Base-by-base conservation (phyloP, 2,797 vertebrate species). In the Oryzias sinensis region DNA sequence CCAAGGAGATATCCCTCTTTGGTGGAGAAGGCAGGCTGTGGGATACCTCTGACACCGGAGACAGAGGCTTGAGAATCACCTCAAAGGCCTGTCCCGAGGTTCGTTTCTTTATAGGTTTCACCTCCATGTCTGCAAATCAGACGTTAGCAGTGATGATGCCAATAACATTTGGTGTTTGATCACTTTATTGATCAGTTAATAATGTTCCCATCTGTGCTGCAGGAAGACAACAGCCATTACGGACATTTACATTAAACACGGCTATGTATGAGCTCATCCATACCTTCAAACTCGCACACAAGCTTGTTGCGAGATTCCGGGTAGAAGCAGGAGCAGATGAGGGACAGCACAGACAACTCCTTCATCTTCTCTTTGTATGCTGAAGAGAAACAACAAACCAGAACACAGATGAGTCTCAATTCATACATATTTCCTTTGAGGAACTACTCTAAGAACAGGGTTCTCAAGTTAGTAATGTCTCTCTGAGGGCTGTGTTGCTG, bases 311-410 rank as follows among this genome's bases (percentile, higher is more conserved):
- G 96, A 14, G 93, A 78, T 85, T 98, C 95, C n/a, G 95, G 93
- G 87, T 96, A 95, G 88, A 99, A 97, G 89, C 97, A 99, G 84
- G 97, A 99, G 68, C 97, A 99, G 87, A 99, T 95, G 81, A 99
- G 93, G 0, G 97, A 98, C 76, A 99, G 88, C 82, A 99, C 92
- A 0, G 97, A 97, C 50, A 99, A 78, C 89, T 99, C 97, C 94
- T 98, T 99, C 97, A 99, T 98, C 92, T 99, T 99, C 92, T 99
- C 97, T 88, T 97, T 98, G 92, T 99, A 99, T 64, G 97, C 97
- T 99, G 92, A 8, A 66, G 87, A 80, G 62, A n/a, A 27, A 64
- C 1, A 72, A 71, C 14, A 25, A 5, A 11, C 44, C 3, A 41
- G 20, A 45, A 69, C 51, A 43, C 20, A 49, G 51, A 24, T 66